Conservation (phyloP, 2,113 vertebrate species). For the Xiphias gladius region DNA sequence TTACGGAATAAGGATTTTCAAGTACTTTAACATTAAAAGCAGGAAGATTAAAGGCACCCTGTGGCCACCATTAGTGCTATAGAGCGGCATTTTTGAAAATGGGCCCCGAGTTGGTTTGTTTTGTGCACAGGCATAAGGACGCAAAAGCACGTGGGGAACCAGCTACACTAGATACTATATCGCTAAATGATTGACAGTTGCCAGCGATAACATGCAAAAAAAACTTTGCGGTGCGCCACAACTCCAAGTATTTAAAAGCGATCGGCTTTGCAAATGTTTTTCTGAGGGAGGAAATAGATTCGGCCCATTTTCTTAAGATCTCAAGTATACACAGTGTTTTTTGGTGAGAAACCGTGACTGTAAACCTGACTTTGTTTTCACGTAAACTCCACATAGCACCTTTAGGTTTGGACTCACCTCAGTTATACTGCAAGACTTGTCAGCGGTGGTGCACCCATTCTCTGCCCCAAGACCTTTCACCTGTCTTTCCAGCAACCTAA, state of each 20-base stretch:
- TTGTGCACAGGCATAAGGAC: background rate
- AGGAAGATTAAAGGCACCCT: background rate
- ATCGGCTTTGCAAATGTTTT: background rate
- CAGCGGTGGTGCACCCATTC: background rate
- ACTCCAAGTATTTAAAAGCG: background rate
- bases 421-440: background rate
- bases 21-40: background rate
- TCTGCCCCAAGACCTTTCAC: constrained; percentile 11
- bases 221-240: too few species aligned
- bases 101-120: background rate
- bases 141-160: background rate
- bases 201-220: background rate
- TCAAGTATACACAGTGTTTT: background rate
- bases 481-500: constrained; percentile 15
- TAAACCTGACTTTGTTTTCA: background rate
- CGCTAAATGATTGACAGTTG: constrained; percentile 2
- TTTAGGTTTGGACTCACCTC: background rate
- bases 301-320: background rate
- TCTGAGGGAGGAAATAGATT: constrained; percentile 39
- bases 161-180: background rate
- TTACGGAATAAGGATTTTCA: too few species aligned
- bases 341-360: background rate
- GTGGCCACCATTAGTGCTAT: too few species aligned
- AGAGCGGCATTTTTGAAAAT: background rate
- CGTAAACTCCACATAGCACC: background rate